A percentile compares a stretch with the other conserved stretches of the same genome.
Evolutionary conservation across 1,140 invertebrate species (phyloP).

Genomic region (Anastatus disparis): DNA sequence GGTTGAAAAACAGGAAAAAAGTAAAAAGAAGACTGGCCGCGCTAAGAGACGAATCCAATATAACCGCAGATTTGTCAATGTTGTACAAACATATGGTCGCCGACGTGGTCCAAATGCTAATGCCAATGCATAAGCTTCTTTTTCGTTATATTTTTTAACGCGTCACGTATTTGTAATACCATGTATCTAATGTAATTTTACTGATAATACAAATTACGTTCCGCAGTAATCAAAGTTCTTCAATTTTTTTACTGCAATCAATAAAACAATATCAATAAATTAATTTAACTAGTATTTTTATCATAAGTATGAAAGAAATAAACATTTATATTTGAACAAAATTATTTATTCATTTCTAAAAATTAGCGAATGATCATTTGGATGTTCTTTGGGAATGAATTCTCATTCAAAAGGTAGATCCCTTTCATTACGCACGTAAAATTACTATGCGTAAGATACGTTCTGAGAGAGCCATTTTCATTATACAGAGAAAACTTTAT

Average conservation of each 20-base stretch:
- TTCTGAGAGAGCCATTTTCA: conserved; percentile 22
- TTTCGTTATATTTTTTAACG: conserved; percentile 28
- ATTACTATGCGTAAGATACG: conserved; percentile 21
- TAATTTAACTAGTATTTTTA: background rate
- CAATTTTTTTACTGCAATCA: too few relatives aligned
- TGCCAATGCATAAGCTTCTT: conserved; percentile 66
- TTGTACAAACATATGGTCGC: conserved; percentile 93
- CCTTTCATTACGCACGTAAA: conserved; percentile 13
- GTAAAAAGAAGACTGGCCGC: conserved; percentile 99
- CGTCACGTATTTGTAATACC: conserved; percentile 48
- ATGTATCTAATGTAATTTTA: conserved; percentile 38
- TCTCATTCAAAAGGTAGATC: conserved; percentile 35
- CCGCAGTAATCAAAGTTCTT: too few relatives aligned
- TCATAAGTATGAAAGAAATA: conserved; percentile 3
- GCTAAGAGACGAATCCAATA: conserved; percentile 98
- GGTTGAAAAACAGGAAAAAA: conserved; percentile 99
- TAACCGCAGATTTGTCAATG: conserved; percentile 97
- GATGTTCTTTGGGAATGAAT: conserved; percentile 39
- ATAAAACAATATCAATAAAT: background rate
- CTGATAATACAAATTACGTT: conserved; percentile 44
- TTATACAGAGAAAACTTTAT: conserved; percentile 23
- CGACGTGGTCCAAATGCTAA: conserved; percentile 98
- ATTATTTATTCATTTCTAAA: conserved; percentile 41
- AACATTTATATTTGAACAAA: conserved; percentile 36
- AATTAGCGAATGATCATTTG: conserved; percentile 36